Evolutionary conservation across 2,888 invertebrate species (phyloP), one percentile per base, ranked within the genome.

Genomic region (Lobophora halterata): DNA sequence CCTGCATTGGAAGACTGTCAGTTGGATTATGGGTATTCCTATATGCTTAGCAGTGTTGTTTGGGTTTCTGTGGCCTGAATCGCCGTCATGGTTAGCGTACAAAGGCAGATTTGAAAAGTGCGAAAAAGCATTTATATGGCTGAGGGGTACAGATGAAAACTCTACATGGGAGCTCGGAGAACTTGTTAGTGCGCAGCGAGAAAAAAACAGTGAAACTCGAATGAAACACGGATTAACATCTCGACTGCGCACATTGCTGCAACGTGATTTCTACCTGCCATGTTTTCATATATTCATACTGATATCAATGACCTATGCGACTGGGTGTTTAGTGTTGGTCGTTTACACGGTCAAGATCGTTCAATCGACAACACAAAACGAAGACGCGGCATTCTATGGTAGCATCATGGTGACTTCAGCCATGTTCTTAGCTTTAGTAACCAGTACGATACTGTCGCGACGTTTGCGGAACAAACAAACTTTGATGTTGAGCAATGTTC

Each of bases 71-170:
- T 54, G 52, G 52, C 54, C 52, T 2, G 49, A 54, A 19, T 54
- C 54, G 0, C 54, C 54, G 1, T 21, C 46, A 0, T 53, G 55
- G 55, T 11, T 53, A 1, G 55, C 54, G 3, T 46, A 25, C 23
- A 52, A 39, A 40, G 46, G 48, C 3, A 26, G 39, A 3, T 46
- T 42, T 24, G 19, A 38, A 0, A 33, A 49, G 21, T 49, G 53
- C 14, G 42, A 49, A 16, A 13, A 33, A 3, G 14, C 46, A 0
- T 55, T 55, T 21, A 30, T 33, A 17, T 29, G 25, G 7, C 12
- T 52, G 5, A 34, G 54, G 10, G 52, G 54, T 0, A 42, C 34
- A 5, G 48, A 37, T 20, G 25, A 46, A 3, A 37, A 31, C 3
- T 28, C 46, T 3, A 25, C 23, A 12, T 49, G 31, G n/a, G 54